Evolutionary conservation across 2,888 invertebrate genomes (phyloP).

Genomic region (Belgica antarctica): DNA sequence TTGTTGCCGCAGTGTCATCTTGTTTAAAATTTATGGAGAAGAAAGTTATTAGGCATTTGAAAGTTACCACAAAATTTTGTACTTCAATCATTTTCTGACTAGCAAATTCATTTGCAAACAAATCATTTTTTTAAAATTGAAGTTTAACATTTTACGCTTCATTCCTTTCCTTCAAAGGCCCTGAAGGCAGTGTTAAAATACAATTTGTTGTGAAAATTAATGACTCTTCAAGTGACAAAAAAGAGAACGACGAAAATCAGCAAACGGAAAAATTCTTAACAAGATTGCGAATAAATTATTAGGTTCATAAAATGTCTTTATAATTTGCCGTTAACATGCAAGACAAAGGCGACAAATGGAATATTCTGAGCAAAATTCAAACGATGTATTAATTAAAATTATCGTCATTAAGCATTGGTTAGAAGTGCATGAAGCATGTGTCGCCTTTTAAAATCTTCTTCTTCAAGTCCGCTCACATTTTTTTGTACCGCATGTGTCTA

Average conservation of each 20-base stretch:
- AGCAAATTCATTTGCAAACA: too few relatives aligned
- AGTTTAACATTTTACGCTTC: too few relatives aligned
- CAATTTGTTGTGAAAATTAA: slow-evolving; percentile 38
- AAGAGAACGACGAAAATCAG: not conserved
- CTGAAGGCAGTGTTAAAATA: too few relatives aligned
- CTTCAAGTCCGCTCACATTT: not conserved
- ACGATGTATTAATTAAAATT: slow-evolving; percentile 39
- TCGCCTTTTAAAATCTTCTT: not conserved
- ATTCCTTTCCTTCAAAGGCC: too few relatives aligned
- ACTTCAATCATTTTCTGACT: too few relatives aligned
- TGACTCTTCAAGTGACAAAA: slow-evolving; percentile 3
- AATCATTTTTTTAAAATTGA: too few relatives aligned
- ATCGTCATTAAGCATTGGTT: slow-evolving; percentile 6
- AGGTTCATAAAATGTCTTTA: slow-evolving; percentile 30
- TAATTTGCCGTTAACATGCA: slow-evolving; percentile 40
- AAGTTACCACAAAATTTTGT: too few relatives aligned
- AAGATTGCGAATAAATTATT: slow-evolving; percentile 29
- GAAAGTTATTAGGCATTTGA: too few relatives aligned
- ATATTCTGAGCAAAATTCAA: not conserved
- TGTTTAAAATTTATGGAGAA: too few relatives aligned
- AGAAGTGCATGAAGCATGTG: slow-evolving; percentile 22
- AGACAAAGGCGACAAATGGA: not conserved
- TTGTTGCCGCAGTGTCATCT: too few relatives aligned
- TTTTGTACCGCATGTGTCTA: slow-evolving; percentile 15
- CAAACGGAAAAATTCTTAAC: not conserved